Percentiles rank a stretch among this genome's conserved stretches.
These are phyloP conservation scores for Atethmia centrago DNA, from an alignment of 2,888 invertebrate genomes.

Conservation along the genomic window DNA sequence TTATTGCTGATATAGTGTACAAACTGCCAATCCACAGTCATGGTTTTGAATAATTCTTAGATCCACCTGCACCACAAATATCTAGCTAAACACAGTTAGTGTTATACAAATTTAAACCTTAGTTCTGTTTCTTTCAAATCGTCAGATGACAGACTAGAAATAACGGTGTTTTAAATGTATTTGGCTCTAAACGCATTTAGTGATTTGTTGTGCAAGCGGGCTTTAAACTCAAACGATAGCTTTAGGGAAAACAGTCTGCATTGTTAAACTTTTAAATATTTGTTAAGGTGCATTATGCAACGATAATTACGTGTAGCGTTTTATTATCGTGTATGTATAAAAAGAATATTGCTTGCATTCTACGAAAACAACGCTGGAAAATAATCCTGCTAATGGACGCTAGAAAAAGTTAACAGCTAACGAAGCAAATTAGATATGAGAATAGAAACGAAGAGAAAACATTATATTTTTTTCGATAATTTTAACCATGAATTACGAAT, in stretches of 20 bases:
- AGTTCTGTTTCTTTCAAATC: neutral
- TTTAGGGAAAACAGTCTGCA: neutral
- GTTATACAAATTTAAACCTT: neutral
- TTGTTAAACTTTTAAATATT: constrained; percentile 1
- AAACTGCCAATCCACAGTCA: neutral
- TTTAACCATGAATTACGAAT: neutral
- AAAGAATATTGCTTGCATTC: constrained; percentile 34
- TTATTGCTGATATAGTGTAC: neutral
- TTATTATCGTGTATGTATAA: constrained; percentile 25
- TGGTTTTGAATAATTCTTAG: neutral
- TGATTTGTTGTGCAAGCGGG: neutral
- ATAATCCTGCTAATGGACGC: constrained; percentile 52
- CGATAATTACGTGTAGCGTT: neutral
- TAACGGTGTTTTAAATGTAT: neutral
- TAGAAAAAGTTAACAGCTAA: constrained; percentile 32
- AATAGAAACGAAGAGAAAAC: constrained; percentile 16
- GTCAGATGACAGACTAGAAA: neutral
- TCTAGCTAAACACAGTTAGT: neutral
- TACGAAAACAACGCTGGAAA: constrained; percentile 29
- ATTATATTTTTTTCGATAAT: neutral
- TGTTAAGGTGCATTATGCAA: neutral
- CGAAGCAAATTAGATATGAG: constrained; percentile 46
- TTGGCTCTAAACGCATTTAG: neutral
- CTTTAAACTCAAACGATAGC: neutral
- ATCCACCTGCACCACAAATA: neutral